A percentile compares a stretch with the other conserved stretches of the same genome.
phyloP scores from a whole-genome alignment of 2,797 vertebrate species.

The Podargus strigoides region DNA sequence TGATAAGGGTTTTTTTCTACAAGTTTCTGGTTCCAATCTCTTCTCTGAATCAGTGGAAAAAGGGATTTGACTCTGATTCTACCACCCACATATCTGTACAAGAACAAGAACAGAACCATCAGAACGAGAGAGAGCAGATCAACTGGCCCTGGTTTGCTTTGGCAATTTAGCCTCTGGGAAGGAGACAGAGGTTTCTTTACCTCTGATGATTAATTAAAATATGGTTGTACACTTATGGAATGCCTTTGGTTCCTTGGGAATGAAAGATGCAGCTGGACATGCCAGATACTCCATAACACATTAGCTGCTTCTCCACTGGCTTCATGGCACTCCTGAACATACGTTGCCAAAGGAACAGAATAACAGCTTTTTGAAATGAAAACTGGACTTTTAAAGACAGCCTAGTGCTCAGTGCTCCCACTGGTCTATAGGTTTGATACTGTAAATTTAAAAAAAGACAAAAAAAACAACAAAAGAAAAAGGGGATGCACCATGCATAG shows the following conservation, averaged over 20 bases:
- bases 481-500: fast-evolving
- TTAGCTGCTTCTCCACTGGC: neutral
- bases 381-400: neutral
- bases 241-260: neutral
- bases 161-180: neutral
- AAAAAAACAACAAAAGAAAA: no score
- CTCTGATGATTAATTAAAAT: neutral
- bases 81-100: neutral
- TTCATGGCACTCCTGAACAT: neutral
- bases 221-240: neutral
- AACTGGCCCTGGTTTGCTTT: neutral
- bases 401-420: neutral
- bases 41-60: neutral
- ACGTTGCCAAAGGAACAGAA: neutral
- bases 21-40: neutral
- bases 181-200: neutral
- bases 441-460: neutral
- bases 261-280: neutral
- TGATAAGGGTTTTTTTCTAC: neutral
- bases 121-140: neutral
- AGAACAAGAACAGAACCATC: neutral
- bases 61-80: neutral
- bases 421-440: neutral
- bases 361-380: neutral
- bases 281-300: neutral